Base-by-base conservation (phyloP, 2,888 invertebrate species). In the Anorthoa munda region DNA sequence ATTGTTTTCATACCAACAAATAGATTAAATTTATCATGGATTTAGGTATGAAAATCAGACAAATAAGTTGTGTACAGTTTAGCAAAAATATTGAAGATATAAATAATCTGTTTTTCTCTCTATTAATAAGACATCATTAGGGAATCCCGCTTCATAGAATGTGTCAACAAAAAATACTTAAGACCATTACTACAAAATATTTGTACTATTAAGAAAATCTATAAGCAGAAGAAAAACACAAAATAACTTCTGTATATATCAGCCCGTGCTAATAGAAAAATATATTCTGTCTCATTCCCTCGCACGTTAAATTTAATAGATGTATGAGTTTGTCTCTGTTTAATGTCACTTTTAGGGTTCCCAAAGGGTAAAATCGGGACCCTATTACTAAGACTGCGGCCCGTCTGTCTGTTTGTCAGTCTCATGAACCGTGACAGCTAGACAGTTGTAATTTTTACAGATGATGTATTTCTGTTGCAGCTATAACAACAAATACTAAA, bases 121-220 rank as follows among this genome's bases (percentile, higher is more conserved):
- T 39, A 56, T 66, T 50, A 63, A 63, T 53, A 53, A 58, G 12
- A 50, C 31, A 66, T 58, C 23, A 79, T 72, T 79, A 79, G 63
- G 48, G 15, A 73, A 64, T 50, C 51, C 72, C 56, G 23, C 13
- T 56, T n/a, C 7, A 45, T 11, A 26, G 12, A 60, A 79, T 21
- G 11, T 58, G 18, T 45, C 17, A 60, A 64, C 17, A 60, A 65
- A 55, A 71, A 39, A 77, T 55, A 55, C 15, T 21, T 13, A 71
- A 65, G n/a, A 46, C 23, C n/a, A 64, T 71, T 48, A 56, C 21
- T n/a, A 46, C 18, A 18, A 50, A 45, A 66, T 59, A 64, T 66
- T 66, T 66, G 63, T 45, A 31, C 26, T 53, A 67, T 21, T 18
- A 39, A 53, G 50, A 50, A 39, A 23, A 15, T 46, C 39, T 58